Conservation (phyloP, 2,113 vertebrate genomes). For the Hippoglossus stenolepis region DNA sequence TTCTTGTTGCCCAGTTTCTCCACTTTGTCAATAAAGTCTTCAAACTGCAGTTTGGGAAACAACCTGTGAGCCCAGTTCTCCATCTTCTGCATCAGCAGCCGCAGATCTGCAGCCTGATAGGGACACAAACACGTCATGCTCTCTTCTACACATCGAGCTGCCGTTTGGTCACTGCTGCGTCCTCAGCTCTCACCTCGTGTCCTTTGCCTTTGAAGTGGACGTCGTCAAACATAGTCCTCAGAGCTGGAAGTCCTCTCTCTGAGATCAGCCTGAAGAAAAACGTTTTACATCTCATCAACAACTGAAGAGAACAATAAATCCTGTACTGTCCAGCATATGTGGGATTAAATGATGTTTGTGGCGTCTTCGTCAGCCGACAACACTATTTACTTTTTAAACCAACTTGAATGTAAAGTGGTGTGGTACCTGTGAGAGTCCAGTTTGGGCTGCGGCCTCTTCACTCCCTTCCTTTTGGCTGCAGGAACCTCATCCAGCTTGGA, state of each 20-base stretch:
- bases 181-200: constrained; percentile 86
- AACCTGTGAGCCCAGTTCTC: constrained; percentile 98
- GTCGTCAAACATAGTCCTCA: constrained; percentile 88
- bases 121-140: background rate
- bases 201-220: constrained; percentile 93
- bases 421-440: constrained; percentile 85
- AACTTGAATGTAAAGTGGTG: background rate
- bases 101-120: constrained; percentile 89
- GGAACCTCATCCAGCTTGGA: constrained; percentile 85
- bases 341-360: no score
- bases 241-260: constrained; percentile 92
- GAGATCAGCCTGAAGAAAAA: constrained; percentile 86
- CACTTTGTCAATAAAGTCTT: constrained; percentile 91
- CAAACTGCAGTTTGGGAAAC: constrained; percentile 94
- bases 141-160: background rate
- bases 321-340: no score
- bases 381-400: no score
- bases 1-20: constrained; percentile 92
- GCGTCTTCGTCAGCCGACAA: no score
- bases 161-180: background rate
- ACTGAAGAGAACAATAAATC: background rate
- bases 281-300: background rate
- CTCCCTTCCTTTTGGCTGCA: constrained; percentile 77
- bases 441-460: constrained; percentile 89
- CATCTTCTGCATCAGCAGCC: constrained; percentile 89